Percentiles rank a stretch among this genome's conserved stretches.
phyloP scores from a whole-genome alignment of 2,113 vertebrate species.

The Catagonus wagneri region DNA sequence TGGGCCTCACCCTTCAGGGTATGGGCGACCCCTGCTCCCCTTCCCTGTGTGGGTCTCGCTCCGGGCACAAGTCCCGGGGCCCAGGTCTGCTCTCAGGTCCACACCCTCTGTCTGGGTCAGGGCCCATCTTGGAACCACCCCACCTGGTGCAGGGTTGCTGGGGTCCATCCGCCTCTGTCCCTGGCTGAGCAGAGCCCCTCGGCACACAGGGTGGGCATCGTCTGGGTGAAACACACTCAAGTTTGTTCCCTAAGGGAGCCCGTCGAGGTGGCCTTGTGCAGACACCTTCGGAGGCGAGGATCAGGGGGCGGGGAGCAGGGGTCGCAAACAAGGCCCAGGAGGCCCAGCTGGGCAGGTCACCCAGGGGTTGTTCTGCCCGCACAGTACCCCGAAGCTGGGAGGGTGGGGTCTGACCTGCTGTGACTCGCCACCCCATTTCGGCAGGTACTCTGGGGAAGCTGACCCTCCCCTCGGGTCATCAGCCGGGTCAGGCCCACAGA shows the following conservation, averaged over 20 bases:
- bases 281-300: not conserved
- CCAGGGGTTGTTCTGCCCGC: accelerated
- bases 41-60: not conserved
- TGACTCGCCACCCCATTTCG: accelerated
- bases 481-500: not conserved
- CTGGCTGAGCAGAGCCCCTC: too few relatives aligned
- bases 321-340: not conserved
- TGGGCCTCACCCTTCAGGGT: not conserved
- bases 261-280: accelerated
- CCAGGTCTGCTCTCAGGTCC: too few relatives aligned
- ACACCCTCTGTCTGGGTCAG: too few relatives aligned
- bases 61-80: too few relatives aligned
- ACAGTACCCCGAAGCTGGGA: not conserved
- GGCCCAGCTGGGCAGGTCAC: accelerated
- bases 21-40: accelerated
- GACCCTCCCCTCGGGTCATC: accelerated
- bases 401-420: not conserved
- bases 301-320: too few relatives aligned
- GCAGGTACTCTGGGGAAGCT: not conserved
- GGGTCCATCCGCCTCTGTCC: not conserved
- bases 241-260: too few relatives aligned
- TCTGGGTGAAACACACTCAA: accelerated
- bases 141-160: accelerated
- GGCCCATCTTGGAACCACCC: not conserved
- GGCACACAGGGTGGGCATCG: not conserved